Conservation (phyloP, 1,140 invertebrate species). For the Drosophila kurseongensis region DNA sequence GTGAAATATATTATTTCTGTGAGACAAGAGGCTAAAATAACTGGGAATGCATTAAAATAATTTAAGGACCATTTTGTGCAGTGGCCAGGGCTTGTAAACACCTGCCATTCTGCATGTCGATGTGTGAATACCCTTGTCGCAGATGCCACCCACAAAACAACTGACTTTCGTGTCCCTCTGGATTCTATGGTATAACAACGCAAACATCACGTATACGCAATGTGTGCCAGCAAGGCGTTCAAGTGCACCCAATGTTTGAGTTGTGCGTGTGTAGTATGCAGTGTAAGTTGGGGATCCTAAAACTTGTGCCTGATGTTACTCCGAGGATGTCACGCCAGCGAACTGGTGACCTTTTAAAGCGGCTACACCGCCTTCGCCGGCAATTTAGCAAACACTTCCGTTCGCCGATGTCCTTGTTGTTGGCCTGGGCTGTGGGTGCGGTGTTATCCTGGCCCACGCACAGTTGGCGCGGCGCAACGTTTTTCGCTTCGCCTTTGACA, state of each 20-base stretch:
- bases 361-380: slow-evolving; percentile 18
- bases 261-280: slow-evolving; percentile 12
- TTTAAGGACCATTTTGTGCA: slow-evolving; percentile 46
- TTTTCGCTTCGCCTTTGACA: background rate
- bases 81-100: slow-evolving; percentile 44
- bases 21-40: slow-evolving; percentile 48
- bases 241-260: slow-evolving; percentile 33
- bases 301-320: slow-evolving; percentile 28
- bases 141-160: background rate
- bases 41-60: slow-evolving; percentile 66
- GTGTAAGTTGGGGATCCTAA: slow-evolving; percentile 14
- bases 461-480: background rate
- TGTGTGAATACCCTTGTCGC: background rate
- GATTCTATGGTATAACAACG: slow-evolving; percentile 27
- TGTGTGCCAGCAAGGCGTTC: slow-evolving; percentile 36
- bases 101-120: slow-evolving; percentile 12
- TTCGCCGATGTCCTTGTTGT: slow-evolving; percentile 4
- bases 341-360: slow-evolving; percentile 62
- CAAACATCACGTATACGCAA: slow-evolving; percentile 67
- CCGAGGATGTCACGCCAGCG: slow-evolving; percentile 34
- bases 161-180: slow-evolving; percentile 7
- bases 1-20: slow-evolving; percentile 58
- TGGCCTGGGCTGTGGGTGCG: background rate
- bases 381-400: slow-evolving; percentile 58
- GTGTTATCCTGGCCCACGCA: slow-evolving; percentile 19